These are phyloP conservation scores for Pegoplata infirma DNA, from an alignment of 2,888 invertebrate species.

Conservation along the genomic window DNA sequence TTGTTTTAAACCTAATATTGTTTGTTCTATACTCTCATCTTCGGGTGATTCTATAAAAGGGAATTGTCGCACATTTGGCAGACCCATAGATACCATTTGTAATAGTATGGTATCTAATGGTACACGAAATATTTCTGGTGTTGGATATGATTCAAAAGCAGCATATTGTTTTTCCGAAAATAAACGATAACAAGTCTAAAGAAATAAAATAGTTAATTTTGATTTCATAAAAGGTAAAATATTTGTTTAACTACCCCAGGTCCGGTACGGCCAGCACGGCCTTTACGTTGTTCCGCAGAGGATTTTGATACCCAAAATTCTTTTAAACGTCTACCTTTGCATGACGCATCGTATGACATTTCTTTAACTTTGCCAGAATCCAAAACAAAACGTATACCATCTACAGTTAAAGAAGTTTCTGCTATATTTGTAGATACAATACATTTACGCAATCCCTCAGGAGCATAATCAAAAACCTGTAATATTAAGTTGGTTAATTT, in stretches of 20 bases:
- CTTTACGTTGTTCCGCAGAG: conserved; percentile 97
- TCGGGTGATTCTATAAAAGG: conserved; percentile 97
- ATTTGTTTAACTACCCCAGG: conserved; percentile 83
- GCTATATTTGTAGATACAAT: conserved; percentile 99
- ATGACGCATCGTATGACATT: conserved; percentile 95
- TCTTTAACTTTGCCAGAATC: conserved; percentile 98
- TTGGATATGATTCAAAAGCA: conserved; percentile 89
- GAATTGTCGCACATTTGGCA: conserved; percentile 93
- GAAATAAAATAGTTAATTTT: not conserved
- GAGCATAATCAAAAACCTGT: conserved; percentile 93
- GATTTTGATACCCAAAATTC: conserved; percentile 99
- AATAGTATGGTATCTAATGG: conserved; percentile 94
- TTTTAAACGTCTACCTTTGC: conserved; percentile 93
- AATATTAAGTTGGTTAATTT: not conserved
- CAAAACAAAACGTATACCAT: conserved; percentile 97
- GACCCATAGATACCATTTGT: conserved; percentile 95
- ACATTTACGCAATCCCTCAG: conserved; percentile 96
- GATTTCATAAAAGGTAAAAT: not conserved
- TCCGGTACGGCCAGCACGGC: conserved; percentile 95
- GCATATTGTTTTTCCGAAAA: conserved; percentile 91
- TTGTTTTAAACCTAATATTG: conserved; percentile 90
- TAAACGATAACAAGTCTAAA: conserved; percentile 88
- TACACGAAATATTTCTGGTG: conserved; percentile 95
- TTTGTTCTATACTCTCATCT: conserved; percentile 89
- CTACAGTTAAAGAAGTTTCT: conserved; percentile 98